phyloP scores from a whole-genome alignment of 2,113 vertebrate genomes.

The Pyrgilauda ruficollis region DNA sequence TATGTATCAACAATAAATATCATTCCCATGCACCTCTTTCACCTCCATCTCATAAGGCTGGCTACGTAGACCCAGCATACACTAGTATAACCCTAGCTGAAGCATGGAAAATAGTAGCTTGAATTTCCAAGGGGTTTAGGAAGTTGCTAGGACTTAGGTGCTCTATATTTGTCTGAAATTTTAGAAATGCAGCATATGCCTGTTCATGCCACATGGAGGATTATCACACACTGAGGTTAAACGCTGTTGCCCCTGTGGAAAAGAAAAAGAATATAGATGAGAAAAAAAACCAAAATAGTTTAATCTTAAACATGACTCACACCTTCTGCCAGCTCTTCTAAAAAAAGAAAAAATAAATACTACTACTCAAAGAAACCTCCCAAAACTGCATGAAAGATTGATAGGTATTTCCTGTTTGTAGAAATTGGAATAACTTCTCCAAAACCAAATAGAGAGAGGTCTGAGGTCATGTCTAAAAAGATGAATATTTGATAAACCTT shows the following conservation, averaged over 20 bases:
- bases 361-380: background rate
- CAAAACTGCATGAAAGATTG: conserved; percentile 4
- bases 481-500: background rate
- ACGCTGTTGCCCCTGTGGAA: background rate
- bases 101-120: conserved; percentile 57
- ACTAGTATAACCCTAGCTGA: conserved; percentile 50
- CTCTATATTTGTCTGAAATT: conserved; percentile 31
- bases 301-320: background rate
- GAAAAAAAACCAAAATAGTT: background rate
- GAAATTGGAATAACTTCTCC: background rate
- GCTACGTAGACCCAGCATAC: conserved; percentile 28
- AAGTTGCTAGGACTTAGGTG: conserved; percentile 58
- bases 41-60: background rate
- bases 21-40: background rate
- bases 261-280: background rate
- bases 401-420: background rate
- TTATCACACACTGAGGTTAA: conserved; percentile 20
- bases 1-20: conserved; percentile 11
- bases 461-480: background rate
- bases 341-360: background rate
- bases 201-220: conserved; percentile 5
- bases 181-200: conserved; percentile 32
- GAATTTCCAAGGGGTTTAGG: conserved; percentile 32
- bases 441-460: background rate
- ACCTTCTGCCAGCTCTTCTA: background rate